Evolutionary conservation across 2,888 invertebrate species (phyloP).

Genomic region (Agrochola circellaris): DNA sequence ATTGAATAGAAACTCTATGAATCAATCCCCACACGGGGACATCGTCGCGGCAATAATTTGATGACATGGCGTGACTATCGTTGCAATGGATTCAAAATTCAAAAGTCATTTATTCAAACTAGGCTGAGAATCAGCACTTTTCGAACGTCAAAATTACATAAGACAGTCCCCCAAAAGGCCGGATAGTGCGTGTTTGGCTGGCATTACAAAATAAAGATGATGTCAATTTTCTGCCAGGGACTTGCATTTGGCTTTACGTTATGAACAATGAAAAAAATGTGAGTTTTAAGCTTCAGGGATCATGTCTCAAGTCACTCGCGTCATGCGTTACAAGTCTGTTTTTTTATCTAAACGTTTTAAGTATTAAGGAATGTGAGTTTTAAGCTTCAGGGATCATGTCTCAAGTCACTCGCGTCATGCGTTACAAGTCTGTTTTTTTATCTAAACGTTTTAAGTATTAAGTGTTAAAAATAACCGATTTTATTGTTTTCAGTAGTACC

Average conservation of each 20-base stretch:
- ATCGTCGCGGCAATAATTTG: too few species aligned
- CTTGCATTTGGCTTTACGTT: not conserved
- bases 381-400: not conserved
- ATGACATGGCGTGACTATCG: too few species aligned
- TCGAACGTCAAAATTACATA: too few species aligned
- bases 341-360: too few species aligned
- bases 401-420: not conserved
- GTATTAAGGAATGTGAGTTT: not conserved
- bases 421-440: slow-evolving; percentile 29
- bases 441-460: not conserved
- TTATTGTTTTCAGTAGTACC: slow-evolving; percentile 28
- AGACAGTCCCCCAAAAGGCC: too few species aligned
- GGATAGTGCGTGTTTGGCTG: too few species aligned
- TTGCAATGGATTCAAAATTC: too few species aligned
- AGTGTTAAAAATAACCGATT: not conserved
- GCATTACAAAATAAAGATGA: not conserved
- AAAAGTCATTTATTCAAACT: too few species aligned
- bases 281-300: not conserved
- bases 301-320: not conserved
- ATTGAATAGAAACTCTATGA: too few species aligned
- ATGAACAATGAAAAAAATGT: too few species aligned
- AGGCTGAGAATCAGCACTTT: too few species aligned
- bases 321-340: slow-evolving; percentile 33
- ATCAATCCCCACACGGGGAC: too few species aligned
- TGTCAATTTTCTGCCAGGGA: not conserved